A percentile compares a stretch with the other conserved stretches of the same genome.
These are phyloP conservation scores for Euwallacea similis DNA, from an alignment of 1,140 invertebrate species.

Conservation along the genomic window DNA sequence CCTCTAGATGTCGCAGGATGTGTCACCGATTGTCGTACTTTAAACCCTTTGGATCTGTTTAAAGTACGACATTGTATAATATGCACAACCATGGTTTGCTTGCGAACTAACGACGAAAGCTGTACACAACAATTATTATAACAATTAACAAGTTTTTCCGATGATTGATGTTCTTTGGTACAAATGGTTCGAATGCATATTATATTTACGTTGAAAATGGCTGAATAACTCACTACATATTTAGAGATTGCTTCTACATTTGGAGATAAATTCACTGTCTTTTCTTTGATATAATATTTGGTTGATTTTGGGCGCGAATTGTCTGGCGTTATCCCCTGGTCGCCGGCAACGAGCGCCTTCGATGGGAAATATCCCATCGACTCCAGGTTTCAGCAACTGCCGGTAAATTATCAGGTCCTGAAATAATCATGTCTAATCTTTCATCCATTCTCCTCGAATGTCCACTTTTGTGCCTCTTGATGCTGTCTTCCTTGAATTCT, in stretches of 20 bases:
- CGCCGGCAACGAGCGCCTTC: too few relatives aligned
- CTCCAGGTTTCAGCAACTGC: too few relatives aligned
- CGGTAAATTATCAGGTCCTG: too few relatives aligned
- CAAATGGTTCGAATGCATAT: constrained; percentile 52
- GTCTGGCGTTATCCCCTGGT: too few relatives aligned
- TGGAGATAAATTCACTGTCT: background rate
- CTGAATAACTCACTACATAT: constrained; percentile 26
- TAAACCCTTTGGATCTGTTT: constrained; percentile 39
- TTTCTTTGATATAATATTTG: too few relatives aligned
- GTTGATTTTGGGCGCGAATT: too few relatives aligned
- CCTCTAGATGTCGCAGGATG: constrained; percentile 48
- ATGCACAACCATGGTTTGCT: constrained; percentile 50
- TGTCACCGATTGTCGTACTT: constrained; percentile 50
- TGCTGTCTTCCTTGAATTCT: too few relatives aligned
- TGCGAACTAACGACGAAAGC: constrained; percentile 45
- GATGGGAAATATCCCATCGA: too few relatives aligned
- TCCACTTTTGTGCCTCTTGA: too few relatives aligned
- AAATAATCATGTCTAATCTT: too few relatives aligned
- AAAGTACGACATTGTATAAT: constrained; percentile 48
- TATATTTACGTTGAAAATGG: constrained; percentile 41
- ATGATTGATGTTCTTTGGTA: constrained; percentile 45
- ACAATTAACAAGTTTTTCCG: constrained; percentile 48
- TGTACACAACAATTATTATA: constrained; percentile 52
- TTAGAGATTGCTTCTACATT: constrained; percentile 36
- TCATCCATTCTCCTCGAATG: too few relatives aligned